phyloP scores from a whole-genome alignment of 2,888 invertebrate genomes.

The Plebejus argus region DNA sequence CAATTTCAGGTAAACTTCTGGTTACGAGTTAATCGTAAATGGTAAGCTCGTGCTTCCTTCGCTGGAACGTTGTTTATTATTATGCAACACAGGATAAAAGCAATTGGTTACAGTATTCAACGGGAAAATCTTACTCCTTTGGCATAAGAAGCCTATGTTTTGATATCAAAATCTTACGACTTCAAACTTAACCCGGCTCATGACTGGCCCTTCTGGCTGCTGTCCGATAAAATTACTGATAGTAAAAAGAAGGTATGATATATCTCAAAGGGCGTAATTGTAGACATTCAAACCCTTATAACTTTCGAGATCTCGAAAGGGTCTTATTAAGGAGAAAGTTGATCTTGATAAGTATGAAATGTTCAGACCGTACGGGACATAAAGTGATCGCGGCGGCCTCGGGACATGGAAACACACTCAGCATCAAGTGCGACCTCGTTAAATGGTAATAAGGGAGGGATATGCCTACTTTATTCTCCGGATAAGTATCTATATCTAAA shows the following conservation, averaged over 20 bases:
- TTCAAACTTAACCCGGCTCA: not conserved
- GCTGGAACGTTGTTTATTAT: not conserved
- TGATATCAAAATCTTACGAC: too few relatives aligned
- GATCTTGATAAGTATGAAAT: constrained; percentile 32
- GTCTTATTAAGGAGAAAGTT: constrained; percentile 30
- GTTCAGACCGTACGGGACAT: constrained; percentile 27
- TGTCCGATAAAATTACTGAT: not conserved
- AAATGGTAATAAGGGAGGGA: constrained; percentile 44
- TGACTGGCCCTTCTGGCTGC: not conserved
- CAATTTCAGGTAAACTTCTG: constrained; percentile 1
- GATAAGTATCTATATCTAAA: too few relatives aligned
- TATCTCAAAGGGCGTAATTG: constrained; percentile 2
- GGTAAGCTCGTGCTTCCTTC: not conserved
- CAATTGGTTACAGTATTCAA: not conserved
- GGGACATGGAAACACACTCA: constrained; percentile 60
- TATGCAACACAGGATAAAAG: not conserved
- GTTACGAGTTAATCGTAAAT: not conserved
- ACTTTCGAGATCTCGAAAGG: not conserved
- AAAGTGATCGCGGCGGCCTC: constrained; percentile 17
- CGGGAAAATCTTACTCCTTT: too few relatives aligned
- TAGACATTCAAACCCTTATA: not conserved
- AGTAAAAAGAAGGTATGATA: not conserved
- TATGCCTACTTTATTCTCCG: constrained; percentile 7
- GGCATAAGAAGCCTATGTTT: too few relatives aligned
- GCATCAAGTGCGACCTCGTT: constrained; percentile 48